Evolutionary conservation across 2,888 invertebrate species (phyloP).

Genomic region (Lycophotia porphyrea): DNA sequence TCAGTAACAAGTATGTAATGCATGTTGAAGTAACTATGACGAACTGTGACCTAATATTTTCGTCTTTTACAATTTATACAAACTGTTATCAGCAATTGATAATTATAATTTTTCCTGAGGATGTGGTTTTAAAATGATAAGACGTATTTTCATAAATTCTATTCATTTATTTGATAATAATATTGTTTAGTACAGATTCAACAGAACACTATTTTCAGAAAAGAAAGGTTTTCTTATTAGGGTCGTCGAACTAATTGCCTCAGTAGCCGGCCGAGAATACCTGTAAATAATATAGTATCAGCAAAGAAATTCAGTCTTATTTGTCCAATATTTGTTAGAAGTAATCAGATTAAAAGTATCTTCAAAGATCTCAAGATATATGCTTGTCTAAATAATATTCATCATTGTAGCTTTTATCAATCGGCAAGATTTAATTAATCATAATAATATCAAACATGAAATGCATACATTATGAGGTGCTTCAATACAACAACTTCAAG

Average conservation of each 20-base stretch:
- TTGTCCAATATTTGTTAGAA: not conserved
- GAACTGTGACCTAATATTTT: slow-evolving; percentile 11
- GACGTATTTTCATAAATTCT: not conserved
- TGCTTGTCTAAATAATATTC: slow-evolving; percentile 79
- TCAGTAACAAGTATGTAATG: slow-evolving; percentile 83
- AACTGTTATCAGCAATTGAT: slow-evolving; percentile 21
- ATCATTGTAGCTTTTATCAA: slow-evolving; percentile 63
- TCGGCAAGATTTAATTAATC: not conserved
- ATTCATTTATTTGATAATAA: slow-evolving; percentile 16
- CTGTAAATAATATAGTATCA: slow-evolving; percentile 20
- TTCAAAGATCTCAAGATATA: slow-evolving; percentile 82
- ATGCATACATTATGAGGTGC: not conserved
- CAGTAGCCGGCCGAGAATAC: not conserved
- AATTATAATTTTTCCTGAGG: slow-evolving; percentile 50
- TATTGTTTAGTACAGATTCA: not conserved
- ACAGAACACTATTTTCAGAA: not conserved
- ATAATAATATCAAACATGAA: not conserved
- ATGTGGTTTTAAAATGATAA: slow-evolving; percentile 64
- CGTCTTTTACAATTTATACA: slow-evolving; percentile 29
- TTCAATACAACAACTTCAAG: not conserved
- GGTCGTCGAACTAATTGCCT: not conserved
- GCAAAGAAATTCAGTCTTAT: not conserved
- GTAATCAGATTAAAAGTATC: slow-evolving; percentile 72
- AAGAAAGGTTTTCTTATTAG: not conserved
- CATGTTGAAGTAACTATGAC: slow-evolving; percentile 69